phyloP scores from a whole-genome alignment of 2,888 invertebrate genomes.

The Argyresthia albistria region DNA sequence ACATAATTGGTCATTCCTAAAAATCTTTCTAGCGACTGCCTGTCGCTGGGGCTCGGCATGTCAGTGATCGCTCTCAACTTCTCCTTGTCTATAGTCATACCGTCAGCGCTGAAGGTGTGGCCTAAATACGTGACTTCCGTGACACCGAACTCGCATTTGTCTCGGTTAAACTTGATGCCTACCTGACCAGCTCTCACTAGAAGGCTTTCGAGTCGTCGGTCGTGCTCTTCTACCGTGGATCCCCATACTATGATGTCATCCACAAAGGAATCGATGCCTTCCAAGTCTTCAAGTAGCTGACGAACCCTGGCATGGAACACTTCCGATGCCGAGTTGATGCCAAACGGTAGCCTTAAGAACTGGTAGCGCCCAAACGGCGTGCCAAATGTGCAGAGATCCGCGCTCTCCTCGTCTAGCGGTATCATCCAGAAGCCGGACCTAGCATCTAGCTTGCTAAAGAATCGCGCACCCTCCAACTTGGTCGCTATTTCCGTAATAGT shows the following conservation, averaged over 20 bases:
- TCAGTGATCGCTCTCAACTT: constrained; percentile 1
- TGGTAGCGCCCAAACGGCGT: background rate
- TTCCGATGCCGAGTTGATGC: constrained; percentile 8
- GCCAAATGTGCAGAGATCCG: background rate
- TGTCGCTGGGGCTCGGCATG: background rate
- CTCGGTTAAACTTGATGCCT: constrained; percentile 15
- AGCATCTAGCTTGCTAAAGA: constrained; percentile 1
- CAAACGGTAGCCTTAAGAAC: background rate
- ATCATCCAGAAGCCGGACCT: constrained; percentile 5
- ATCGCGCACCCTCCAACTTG: background rate
- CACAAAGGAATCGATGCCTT: constrained; percentile 11
- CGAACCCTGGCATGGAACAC: constrained; percentile 7
- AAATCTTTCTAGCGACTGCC: background rate
- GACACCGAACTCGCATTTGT: constrained; percentile 9
- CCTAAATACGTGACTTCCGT: constrained; percentile 1
- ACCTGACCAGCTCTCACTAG: constrained; percentile 11
- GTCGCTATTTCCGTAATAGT: background rate
- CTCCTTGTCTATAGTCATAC: background rate
- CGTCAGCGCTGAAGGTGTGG: background rate
- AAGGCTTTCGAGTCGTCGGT: constrained; percentile 11
- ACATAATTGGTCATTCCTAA: constrained; percentile 6
- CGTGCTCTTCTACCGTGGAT: constrained; percentile 10
- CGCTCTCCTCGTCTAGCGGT: background rate
- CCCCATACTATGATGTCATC: constrained; percentile 16
- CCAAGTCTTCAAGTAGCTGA: constrained; percentile 11